Percentiles rank a stretch among this genome's conserved stretches.
These are phyloP conservation scores for Conus canariensis DNA, from an alignment of 2,888 invertebrate genomes.

Conservation along the genomic window DNA sequence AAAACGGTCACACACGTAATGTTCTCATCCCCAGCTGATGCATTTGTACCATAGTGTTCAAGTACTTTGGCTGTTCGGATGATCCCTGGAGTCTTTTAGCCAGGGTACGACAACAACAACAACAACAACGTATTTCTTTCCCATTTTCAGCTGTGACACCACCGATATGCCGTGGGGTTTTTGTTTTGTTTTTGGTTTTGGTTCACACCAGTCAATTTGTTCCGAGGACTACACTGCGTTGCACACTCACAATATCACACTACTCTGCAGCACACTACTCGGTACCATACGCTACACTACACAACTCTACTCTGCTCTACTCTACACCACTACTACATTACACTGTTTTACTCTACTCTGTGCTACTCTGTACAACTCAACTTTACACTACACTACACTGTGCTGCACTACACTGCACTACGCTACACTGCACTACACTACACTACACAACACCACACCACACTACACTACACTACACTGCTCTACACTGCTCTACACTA, in stretches of 20 bases:
- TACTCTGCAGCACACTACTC: neutral
- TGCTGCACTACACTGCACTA: neutral
- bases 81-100: no score
- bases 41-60: no score
- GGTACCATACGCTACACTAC: neutral
- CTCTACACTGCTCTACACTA: neutral
- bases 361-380: neutral
- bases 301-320: neutral
- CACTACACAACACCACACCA: neutral
- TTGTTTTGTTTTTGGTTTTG: no score
- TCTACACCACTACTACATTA: neutral
- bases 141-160: no score
- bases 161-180: no score
- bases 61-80: no score
- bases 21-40: no score
- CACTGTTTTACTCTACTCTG: neutral
- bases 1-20: no score
- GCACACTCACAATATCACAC: neutral
- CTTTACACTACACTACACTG: neutral
- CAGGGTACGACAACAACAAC: no score
- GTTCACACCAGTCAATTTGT: no score
- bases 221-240: neutral
- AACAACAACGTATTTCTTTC: no score
- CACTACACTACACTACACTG: neutral
- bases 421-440: neutral